Evolutionary conservation across 2,888 invertebrate species (phyloP), one percentile per base, ranked within the genome.

Genomic region (Lydus trimaculatus): DNA sequence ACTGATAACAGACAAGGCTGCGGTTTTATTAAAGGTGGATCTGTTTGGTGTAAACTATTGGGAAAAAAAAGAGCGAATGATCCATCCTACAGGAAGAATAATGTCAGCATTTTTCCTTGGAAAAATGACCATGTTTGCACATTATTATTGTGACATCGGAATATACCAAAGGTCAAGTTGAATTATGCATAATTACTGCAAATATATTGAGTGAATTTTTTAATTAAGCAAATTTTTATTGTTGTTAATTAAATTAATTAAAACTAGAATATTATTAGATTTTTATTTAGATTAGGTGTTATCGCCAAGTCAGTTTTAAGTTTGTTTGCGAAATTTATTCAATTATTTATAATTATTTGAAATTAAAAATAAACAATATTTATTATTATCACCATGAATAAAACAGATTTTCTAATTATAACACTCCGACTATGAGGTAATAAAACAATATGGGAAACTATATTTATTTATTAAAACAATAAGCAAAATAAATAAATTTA

Each of bases 381-480:
- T n/a, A n/a, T n/a, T n/a, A n/a, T n/a, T n/a, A n/a, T n/a, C n/a
- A n/a, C n/a, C n/a, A n/a, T n/a, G n/a, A n/a, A n/a, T n/a, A n/a
- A n/a, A n/a, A n/a, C n/a, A n/a, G n/a, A n/a, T n/a, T n/a, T n/a
- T n/a, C n/a, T n/a, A n/a, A n/a, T n/a, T n/a, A n/a, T n/a, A n/a
- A 39, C 9, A 9, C 9, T 9, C 11, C 11, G 15, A 15, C n/a
- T 43, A 43, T n/a, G n/a, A 43, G 17, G 17, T 43, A 43, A 43
- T 43, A 43, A 65, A 65, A 61, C 11, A 36, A 36, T 31, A n/a
- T 61, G 31, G 23, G 56, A 48, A 31, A 61, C 31, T 20, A 25
- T 61, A 61, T 61, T 61, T 65, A 28, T 65, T n/a, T 65, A 52
- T 25, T 65, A 48, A 48, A 20, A 48, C 48, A 48, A 48, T 48